Base-by-base conservation (phyloP, 2,797 vertebrate species). In the Aphelocoma californica region DNA sequence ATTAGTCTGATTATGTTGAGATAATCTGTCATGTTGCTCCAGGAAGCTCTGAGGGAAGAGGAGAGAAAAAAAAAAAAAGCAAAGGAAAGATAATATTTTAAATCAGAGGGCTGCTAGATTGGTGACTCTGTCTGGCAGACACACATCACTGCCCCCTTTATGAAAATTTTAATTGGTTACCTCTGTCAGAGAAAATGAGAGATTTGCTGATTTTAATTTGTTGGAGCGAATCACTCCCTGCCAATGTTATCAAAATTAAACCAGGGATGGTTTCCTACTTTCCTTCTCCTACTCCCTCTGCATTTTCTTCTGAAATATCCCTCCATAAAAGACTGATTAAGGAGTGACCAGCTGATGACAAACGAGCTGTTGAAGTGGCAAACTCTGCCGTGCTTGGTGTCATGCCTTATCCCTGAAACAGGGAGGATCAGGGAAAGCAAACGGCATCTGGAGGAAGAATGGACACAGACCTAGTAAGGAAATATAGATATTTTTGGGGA, bases 91-190 rank as follows among this genome's bases (percentile, higher is more conserved):
- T 84, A 92, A 92, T 93, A 88, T 94, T 96, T 97, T 88, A 95
- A 94, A 95, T 89, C 77, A 74, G 81, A 92, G n/a, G 56, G 38
- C 77, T 86, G 90, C 70, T 88, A 89, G 90, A 92, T 93, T 96
- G 96, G 91, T 73, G 90, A 77, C 62, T 95, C 90, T 93, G 81
- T 93, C 17, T 2, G 53, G 36, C 70, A 93, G 95, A 89, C 93
- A 93, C 93, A 92, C 93, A 95, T 92, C 96, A 84, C 91, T 81
- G 90, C 92, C 77, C 93, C 72, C 74, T 96, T 97, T 97, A 97
- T 97, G 88, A 95, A 93, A 91, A 97, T 97, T 96, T 97, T 96
- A 97, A 97, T 97, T 95, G 91, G 79, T 95, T 96, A 92, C 94
- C 90, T 96, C 95, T 86, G 95, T 86, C 95, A 91, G 88, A 79